Conservation (phyloP, 2,113 vertebrate species). For the Aptenodytes forsteri region DNA sequence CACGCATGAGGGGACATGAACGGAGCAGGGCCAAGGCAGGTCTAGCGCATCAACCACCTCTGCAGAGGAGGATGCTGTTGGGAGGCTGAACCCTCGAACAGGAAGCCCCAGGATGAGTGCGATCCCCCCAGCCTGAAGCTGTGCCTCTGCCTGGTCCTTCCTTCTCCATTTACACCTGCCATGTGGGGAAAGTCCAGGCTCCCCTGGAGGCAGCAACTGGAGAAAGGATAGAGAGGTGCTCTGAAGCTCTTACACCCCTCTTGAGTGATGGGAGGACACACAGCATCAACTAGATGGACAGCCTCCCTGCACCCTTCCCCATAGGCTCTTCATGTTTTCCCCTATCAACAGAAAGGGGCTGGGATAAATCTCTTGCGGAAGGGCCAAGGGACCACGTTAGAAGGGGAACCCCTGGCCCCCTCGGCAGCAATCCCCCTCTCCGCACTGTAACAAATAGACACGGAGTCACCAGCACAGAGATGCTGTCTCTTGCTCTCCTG, state of each 20-base stretch:
- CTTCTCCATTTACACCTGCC: not conserved
- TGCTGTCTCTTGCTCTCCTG: not conserved
- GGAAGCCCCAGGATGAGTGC: not conserved
- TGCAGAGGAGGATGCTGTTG: not conserved
- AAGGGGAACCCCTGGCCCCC: not conserved
- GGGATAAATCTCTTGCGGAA: not conserved
- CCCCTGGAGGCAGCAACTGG: not conserved
- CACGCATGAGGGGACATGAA: not conserved
- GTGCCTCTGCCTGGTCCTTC: not conserved
- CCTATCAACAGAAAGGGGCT: not conserved
- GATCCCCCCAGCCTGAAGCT: not conserved
- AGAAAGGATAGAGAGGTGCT: not conserved
- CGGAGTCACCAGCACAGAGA: not conserved
- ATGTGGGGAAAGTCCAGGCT: rapidly evolving
- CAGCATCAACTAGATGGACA: not conserved
- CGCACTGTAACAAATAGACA: rapidly evolving
- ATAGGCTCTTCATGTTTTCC: not conserved
- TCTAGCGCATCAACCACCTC: too few species aligned
- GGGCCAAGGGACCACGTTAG: not conserved
- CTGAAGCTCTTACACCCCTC: not conserved
- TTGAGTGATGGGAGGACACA: not conserved
- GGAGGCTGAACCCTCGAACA: not conserved
- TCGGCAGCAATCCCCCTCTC: not conserved
- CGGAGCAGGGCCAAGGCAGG: not conserved
- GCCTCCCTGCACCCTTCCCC: not conserved